phyloP scores from a whole-genome alignment of 2,888 invertebrate species.

The Eilema griseolum region DNA sequence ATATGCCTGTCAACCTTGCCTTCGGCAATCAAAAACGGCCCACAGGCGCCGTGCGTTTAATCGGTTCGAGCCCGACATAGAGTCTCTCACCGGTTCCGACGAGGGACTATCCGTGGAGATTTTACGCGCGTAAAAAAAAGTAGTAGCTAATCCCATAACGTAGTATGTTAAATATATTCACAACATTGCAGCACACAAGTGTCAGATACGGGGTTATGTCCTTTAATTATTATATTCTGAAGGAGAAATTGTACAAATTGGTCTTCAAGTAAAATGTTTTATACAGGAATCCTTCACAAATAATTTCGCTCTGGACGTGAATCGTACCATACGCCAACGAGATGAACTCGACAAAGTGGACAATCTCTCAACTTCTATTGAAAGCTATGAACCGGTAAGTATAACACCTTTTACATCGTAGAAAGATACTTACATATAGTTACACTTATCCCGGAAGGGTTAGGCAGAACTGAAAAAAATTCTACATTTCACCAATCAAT shows the following conservation, averaged over 20 bases:
- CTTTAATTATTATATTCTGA: neutral
- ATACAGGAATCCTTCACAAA: slow-evolving; percentile 62
- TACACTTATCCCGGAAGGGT: neutral
- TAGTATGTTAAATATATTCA: neutral
- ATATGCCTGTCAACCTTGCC: too few relatives aligned
- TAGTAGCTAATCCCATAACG: neutral
- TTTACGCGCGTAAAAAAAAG: too few relatives aligned
- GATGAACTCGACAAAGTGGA: slow-evolving; percentile 71
- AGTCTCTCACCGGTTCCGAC: too few relatives aligned
- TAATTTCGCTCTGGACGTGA: slow-evolving; percentile 67
- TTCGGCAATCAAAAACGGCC: too few relatives aligned
- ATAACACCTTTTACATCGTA: neutral
- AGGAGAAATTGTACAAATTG: too few relatives aligned
- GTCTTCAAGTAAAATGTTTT: neutral
- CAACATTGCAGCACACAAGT: neutral
- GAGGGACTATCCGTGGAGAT: too few relatives aligned
- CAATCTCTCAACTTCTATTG: slow-evolving; percentile 59
- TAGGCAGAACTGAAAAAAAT: neutral
- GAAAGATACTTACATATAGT: neutral
- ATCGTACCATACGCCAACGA: slow-evolving; percentile 71
- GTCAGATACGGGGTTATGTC: neutral
- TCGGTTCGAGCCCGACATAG: too few relatives aligned
- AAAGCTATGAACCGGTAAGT: slow-evolving; percentile 89
- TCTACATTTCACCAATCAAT: neutral
- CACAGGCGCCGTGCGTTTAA: too few relatives aligned